Evolutionary conservation across 2,797 vertebrate species (phyloP).

Genomic region (Paguma larvata): DNA sequence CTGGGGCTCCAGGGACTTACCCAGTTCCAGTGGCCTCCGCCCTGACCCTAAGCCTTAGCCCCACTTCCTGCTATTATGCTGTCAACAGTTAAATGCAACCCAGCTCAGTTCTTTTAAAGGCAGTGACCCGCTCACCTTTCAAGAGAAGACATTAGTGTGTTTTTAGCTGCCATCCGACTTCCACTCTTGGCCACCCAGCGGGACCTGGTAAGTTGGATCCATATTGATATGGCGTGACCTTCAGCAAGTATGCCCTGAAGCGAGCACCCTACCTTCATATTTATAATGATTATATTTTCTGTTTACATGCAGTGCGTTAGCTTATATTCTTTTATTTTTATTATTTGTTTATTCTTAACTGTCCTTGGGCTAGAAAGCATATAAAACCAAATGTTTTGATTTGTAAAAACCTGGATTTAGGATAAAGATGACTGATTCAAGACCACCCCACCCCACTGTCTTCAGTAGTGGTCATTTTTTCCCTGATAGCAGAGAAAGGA

Average conservation of each 20-base stretch:
- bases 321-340: background rate
- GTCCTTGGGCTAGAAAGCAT: background rate
- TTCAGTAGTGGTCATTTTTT: background rate
- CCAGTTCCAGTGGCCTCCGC: background rate
- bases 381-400: background rate
- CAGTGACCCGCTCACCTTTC: background rate
- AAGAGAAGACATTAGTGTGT: background rate
- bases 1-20: background rate
- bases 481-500: background rate
- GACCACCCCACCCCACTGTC: background rate
- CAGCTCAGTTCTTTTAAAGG: background rate
- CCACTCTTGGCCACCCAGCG: background rate
- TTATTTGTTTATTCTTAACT: background rate
- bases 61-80: background rate
- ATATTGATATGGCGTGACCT: background rate
- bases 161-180: slow-evolving; percentile 6
- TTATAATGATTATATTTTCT: background rate
- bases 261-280: background rate
- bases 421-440: background rate
- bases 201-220: background rate
- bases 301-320: background rate
- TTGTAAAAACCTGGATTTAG: background rate
- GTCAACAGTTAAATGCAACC: background rate
- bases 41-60: background rate
- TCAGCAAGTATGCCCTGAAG: background rate